Base-by-base conservation (phyloP, 1,140 invertebrate genomes). In the Bicyclus anynana region DNA sequence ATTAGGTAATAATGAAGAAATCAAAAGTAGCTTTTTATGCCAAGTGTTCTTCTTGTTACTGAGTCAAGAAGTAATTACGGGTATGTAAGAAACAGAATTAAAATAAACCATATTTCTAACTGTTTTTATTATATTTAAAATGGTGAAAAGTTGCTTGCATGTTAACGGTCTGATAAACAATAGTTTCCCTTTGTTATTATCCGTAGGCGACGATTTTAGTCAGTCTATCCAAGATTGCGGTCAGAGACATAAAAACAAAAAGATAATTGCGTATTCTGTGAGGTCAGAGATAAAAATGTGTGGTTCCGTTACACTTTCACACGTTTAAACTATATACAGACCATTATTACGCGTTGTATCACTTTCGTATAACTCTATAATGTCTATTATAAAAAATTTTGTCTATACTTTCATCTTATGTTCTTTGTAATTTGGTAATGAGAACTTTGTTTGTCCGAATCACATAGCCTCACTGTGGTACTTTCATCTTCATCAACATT, bases 271-370 rank as follows among this genome's bases (percentile, higher is more conserved):
- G 23, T 26, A 27, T 23, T 42, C 44, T 17, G 40, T 33, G 16
- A 42, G 42, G 27, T 20, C 27, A 26, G 33, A 42, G 49, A 27
- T 33, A 16, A 52, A 44, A 23, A 49, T 51, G 27, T 51, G 37
- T 26, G 38, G 33, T 20, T 57, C 51, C 46, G 58, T 60, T 60
- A 53, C 58, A 60, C 58, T 60, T 60, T 60, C 58, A 49, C 58
- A 52, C 23, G 33, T 54, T 60, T 40, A 46, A 38, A 44, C 18
- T 29, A 46, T 29, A 59, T 59, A 52, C 42, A 26, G 53, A 42
- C 14, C 33, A 46, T 59, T 52, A 59, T 23, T 7, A 23, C n/a
- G n/a, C n/a, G n/a, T n/a, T n/a, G 23, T 23, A 23, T 59, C 56
- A 59, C 56, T 59, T 59, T 59, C 49, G 33, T 46, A 44, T 14